Percentiles rank a stretch among this genome's conserved stretches.
phyloP scores from a whole-genome alignment of 2,797 vertebrate species.

The Delichon dasypus region DNA sequence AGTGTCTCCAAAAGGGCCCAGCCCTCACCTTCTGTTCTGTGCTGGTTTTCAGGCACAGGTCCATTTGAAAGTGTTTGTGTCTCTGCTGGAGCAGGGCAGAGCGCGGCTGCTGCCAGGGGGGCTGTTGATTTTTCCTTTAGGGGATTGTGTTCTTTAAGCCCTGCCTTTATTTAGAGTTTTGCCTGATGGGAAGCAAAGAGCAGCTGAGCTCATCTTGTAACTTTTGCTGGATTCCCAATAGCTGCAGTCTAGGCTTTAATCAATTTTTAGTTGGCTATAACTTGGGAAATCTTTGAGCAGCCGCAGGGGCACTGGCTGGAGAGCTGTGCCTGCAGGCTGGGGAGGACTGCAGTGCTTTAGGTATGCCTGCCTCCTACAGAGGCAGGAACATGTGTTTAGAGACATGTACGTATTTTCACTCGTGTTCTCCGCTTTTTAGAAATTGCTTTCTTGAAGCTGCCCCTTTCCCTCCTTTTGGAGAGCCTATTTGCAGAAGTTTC shows the following conservation, averaged over 20 bases:
- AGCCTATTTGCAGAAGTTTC: background rate
- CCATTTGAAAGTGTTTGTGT: background rate
- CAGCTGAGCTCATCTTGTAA: background rate
- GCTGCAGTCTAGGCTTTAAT: background rate
- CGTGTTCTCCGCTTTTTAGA: background rate
- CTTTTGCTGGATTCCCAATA: constrained; percentile 17
- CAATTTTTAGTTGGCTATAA: constrained; percentile 1
- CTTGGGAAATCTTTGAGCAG: background rate
- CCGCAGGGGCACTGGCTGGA: background rate
- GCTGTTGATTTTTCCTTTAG: background rate
- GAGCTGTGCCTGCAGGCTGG: background rate
- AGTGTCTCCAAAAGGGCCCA: background rate
- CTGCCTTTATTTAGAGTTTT: background rate
- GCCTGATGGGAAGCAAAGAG: background rate
- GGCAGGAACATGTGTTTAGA: background rate
- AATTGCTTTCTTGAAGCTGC: background rate
- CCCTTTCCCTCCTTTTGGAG: background rate
- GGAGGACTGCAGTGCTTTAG: background rate
- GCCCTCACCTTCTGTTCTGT: background rate
- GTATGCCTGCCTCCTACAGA: background rate
- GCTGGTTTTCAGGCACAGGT: background rate
- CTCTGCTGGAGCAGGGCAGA: background rate
- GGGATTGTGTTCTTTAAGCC: background rate
- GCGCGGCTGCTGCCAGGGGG: background rate
- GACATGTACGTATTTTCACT: background rate